These are phyloP conservation scores for Carposina sasakii DNA, from an alignment of 1,140 invertebrate species.

Conservation along the genomic window DNA sequence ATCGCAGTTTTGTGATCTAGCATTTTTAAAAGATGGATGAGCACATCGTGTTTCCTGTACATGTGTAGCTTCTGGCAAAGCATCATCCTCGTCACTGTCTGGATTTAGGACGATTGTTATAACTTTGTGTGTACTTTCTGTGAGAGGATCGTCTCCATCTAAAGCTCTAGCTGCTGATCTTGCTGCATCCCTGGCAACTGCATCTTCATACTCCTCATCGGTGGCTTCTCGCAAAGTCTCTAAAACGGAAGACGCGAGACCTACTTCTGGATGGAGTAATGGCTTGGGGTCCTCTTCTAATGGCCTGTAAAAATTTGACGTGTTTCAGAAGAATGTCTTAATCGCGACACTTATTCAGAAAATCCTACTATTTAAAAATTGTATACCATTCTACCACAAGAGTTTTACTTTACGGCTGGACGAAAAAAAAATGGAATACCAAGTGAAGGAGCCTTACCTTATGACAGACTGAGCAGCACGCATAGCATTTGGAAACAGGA, in stretches of 20 bases:
- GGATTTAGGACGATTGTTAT: conserved; percentile 45
- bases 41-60: conserved; percentile 37
- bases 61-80: conserved; percentile 38
- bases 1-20: conserved; percentile 14
- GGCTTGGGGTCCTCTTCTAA: conserved; percentile 39
- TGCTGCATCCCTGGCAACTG: conserved; percentile 49
- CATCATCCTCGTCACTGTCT: conserved; percentile 27
- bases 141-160: conserved; percentile 23
- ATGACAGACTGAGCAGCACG: neutral
- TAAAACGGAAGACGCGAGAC: conserved; percentile 54
- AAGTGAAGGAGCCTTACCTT: neutral
- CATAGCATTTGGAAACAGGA: neutral
- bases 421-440: too few relatives aligned
- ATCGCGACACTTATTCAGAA: too few relatives aligned
- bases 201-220: conserved; percentile 58
- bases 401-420: too few relatives aligned
- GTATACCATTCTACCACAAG: too few relatives aligned
- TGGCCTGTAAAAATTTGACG: conserved; percentile 30
- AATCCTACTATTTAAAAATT: too few relatives aligned
- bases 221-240: conserved; percentile 54
- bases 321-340: conserved; percentile 2
- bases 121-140: conserved; percentile 28
- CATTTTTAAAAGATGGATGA: conserved; percentile 23
- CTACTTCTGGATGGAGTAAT: conserved; percentile 55
- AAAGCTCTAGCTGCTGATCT: conserved; percentile 26